These are phyloP conservation scores for Leucophora obtusa DNA, from an alignment of 2,888 invertebrate species.

Conservation along the genomic window DNA sequence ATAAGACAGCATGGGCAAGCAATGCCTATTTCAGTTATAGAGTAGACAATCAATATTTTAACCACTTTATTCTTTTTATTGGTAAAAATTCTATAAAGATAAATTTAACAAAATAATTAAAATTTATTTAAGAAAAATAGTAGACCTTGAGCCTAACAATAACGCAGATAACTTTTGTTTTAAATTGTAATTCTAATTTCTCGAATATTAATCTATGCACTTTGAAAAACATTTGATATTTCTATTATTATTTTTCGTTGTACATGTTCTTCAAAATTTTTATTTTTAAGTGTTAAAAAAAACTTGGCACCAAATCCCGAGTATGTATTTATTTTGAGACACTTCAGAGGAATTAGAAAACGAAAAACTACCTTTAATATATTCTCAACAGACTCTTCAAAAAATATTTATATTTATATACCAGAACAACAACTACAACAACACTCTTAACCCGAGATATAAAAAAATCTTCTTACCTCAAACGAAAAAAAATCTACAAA, in stretches of 20 bases:
- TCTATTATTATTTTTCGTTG: slow-evolving; percentile 22
- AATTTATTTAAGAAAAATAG: too few species aligned
- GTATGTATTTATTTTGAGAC: slow-evolving; percentile 53
- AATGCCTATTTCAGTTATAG: too few species aligned
- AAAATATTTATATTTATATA: slow-evolving; percentile 8
- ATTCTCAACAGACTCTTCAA: slow-evolving; percentile 60
- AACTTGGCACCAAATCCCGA: slow-evolving; percentile 54
- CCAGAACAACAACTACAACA: slow-evolving; percentile 47
- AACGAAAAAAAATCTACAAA: slow-evolving; percentile 51
- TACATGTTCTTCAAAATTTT: slow-evolving; percentile 19
- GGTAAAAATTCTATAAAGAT: too few species aligned
- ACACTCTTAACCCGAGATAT: slow-evolving; percentile 48
- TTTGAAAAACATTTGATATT: slow-evolving; percentile 26
- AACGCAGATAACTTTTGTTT: too few species aligned
- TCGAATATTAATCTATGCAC: too few species aligned
- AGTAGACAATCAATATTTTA: too few species aligned
- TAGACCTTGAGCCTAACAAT: too few species aligned
- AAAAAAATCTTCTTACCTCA: slow-evolving; percentile 27
- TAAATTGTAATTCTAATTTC: too few species aligned
- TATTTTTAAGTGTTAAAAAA: slow-evolving; percentile 42
- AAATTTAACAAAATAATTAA: too few species aligned
- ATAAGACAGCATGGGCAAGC: too few species aligned
- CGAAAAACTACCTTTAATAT: slow-evolving; percentile 31
- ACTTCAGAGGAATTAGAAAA: slow-evolving; percentile 31
- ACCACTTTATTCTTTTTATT: too few species aligned